Base-by-base conservation (phyloP, 2,888 invertebrate genomes). In the Allacma fusca region DNA sequence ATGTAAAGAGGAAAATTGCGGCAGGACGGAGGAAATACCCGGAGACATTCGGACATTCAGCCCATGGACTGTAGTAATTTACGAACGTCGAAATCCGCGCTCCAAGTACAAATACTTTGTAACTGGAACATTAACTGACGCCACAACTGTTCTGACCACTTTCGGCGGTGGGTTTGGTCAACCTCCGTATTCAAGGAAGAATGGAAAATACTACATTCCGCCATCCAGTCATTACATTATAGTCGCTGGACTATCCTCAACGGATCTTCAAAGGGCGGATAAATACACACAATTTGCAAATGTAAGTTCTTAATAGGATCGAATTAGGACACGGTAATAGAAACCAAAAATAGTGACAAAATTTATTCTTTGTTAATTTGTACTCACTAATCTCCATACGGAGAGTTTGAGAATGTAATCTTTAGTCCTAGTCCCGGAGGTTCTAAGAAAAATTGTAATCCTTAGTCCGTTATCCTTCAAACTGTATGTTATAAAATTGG, bases 31-130 rank as follows among this genome's bases (percentile, higher is more conserved):
- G 7, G 59, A 59, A 23, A 78, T 76, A 19, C 76, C 79, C 13
- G 79, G 78, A 1, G 80, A 80, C 19, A 28, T 50, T 0, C 64
- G 82, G 28, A 81, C 81, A 1, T 77, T 78, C 62, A 68, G 77
- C 7, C 81, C 82, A 29, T 82, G 82, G 82, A 80, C 77, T 0
- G 80, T 75, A 0, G 81, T 73, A 21, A 79, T 82, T 40, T 82
- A 78, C 65, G 75, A 78, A 13, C 71, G 75, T 16, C 76, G 73
- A 68, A 44, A 78, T 28, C 26, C 75, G 0, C 5, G 43, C 1
- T 67, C 76, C 19, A 70, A 71, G 4, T 82, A 70, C 23, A 73
- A 76, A 12, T 81, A 79, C 57, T 80, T 79, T 69, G 77, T 81
- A 19, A 79, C 81, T 13, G 82, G 81, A 1, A 72, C 80, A 0